Conservation (phyloP, 2,113 vertebrate species). For the Hippocampus barbouri region DNA sequence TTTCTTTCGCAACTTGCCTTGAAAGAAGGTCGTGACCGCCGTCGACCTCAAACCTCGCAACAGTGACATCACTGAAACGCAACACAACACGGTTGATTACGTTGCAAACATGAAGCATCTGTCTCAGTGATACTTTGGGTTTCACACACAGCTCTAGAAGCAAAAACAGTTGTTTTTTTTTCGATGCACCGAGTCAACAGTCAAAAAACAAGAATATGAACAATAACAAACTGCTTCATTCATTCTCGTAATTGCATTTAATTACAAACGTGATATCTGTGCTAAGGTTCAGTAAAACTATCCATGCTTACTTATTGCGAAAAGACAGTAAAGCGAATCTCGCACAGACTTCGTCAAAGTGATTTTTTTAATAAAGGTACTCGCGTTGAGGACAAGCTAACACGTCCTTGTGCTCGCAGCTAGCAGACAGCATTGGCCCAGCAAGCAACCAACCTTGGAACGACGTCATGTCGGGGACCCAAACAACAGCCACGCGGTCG, state of each 20-base stretch:
- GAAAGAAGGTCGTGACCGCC: neutral
- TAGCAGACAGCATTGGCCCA: neutral
- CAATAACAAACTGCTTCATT: neutral
- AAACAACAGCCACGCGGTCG: neutral
- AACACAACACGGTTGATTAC: neutral
- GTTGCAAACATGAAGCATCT: neutral
- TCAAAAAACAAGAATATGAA: neutral
- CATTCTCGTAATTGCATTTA: too few species aligned
- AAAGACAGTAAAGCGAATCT: neutral
- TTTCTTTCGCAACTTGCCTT: neutral
- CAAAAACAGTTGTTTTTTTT: neutral
- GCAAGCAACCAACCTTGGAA: neutral
- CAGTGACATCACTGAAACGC: slow-evolving; percentile 4
- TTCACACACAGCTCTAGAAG: neutral
- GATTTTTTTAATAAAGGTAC: neutral
- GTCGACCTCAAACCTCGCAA: neutral
- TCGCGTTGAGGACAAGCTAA: neutral
- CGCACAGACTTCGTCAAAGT: neutral
- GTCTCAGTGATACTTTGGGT: neutral
- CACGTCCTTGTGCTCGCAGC: neutral
- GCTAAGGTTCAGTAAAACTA: too few species aligned
- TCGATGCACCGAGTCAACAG: neutral
- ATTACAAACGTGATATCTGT: too few species aligned
- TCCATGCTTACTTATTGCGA: neutral
- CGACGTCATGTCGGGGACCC: neutral